These are phyloP conservation scores for Serripes groenlandicus DNA, from an alignment of 2,888 invertebrate genomes.

Conservation along the genomic window DNA sequence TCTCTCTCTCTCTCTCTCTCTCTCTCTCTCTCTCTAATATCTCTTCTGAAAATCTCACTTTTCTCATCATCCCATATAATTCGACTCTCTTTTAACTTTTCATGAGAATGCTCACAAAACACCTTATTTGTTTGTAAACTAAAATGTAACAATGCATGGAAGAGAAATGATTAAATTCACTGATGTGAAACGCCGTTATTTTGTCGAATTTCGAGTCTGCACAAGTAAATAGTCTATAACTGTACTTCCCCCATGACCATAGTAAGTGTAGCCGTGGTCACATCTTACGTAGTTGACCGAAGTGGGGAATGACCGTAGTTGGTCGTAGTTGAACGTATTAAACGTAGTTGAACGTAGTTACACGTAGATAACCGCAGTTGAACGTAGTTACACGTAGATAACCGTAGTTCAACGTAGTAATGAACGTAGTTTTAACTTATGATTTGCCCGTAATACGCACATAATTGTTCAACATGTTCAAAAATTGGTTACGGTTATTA, in stretches of 20 bases:
- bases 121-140: neutral
- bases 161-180: neutral
- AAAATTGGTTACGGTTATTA: too few species aligned
- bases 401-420: too few species aligned
- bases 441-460: too few species aligned
- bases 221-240: neutral
- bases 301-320: too few species aligned
- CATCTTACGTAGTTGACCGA: too few species aligned
- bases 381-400: too few species aligned
- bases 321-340: too few species aligned
- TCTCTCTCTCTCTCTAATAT: neutral
- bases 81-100: neutral
- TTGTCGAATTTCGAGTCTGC: neutral
- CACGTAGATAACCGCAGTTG: too few species aligned
- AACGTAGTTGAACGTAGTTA: too few species aligned
- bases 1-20: slow-evolving; percentile 18
- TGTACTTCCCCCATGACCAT: neutral
- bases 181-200: neutral
- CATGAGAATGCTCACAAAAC: neutral
- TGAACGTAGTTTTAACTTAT: too few species aligned
- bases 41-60: neutral
- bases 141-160: neutral
- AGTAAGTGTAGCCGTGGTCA: neutral
- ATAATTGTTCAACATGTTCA: too few species aligned
- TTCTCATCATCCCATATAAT: neutral